Base-by-base conservation (phyloP, 2,888 invertebrate genomes). In the Lymantria monacha region DNA sequence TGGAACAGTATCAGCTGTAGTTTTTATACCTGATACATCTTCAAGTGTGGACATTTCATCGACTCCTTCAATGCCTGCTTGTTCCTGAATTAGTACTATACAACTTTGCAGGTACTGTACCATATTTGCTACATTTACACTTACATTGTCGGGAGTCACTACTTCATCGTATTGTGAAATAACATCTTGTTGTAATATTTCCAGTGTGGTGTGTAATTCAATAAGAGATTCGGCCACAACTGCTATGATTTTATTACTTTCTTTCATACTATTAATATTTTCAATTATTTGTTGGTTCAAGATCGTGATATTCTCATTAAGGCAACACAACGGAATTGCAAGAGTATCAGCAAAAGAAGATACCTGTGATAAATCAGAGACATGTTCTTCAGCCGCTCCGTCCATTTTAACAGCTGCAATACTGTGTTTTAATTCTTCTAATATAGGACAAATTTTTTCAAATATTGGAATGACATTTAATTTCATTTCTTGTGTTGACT, bases 11-110 rank as follows among this genome's bases (percentile, higher is more conserved):
- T 92, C 92, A 3, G 92, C 92, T 37, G 85, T 83, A 0, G 93
- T 93, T 77, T 93, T 92, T 13, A 94, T 83, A 3, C 88, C 92
- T 0, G 94, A 93, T 57, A 93, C 81, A 63, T 93, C 93, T 59
- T 92, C 92, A 47, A 93, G 84, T 8, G 93, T 92, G 5, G 93
- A 93, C 67, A 93, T 80, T 41, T 93, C 93, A 33, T 87, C 88
- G 7, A 79, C 70, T 9, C 78, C 85, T 70, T 94, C 93, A 37
- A 93, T 54, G 53, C 84, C 74, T 57, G 69, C 69, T 62, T 92
- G 87, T 66, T 92, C 89, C 54, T 89, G 82, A 59, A 93, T 83
- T 57, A 91, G 74, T 9, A 91, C 65, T 44, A 92, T 84, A 63
- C 90, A 91, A 57, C 81, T 87, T 61, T 90, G 83, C 36, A 91